Evolutionary conservation across 2,113 vertebrate species (phyloP), one percentile per base, ranked within the genome.

Genomic region (Otis tarda): DNA sequence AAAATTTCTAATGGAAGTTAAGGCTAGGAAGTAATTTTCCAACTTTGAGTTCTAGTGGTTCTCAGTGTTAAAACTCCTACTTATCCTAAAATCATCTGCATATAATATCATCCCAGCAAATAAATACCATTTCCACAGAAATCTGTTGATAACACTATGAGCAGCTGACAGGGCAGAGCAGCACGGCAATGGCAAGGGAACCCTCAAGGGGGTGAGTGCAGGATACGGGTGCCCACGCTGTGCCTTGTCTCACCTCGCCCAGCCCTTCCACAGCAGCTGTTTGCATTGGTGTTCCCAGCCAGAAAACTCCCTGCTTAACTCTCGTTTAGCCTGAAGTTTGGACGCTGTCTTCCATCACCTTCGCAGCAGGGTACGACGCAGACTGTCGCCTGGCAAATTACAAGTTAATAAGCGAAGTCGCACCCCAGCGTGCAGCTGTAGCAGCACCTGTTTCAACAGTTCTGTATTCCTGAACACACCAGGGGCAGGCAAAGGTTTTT

Each of bases 371-470:
- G 31, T 10, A 24, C 2, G 5, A 43, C 1, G 69, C 11, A 45
- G 33, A 41, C 31, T 4, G 9, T 4, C 2, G 4, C 53, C 57
- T 52, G 65, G 89, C 60, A 65, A 83, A 74, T 12, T 5, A 28
- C 55, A 60, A 16, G 83, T 75, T 89, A 95, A 52, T 20, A n/a
- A 67, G 67, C 0, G 0, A 55, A 45, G 61, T 7, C 1, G 30
- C 30, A 28, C 12, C 35, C 64, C 16, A 3, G 56, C 3, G 0
- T 18, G 78, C 90, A 86, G 92, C 88, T 64, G 76, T 21, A 45
- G 83, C 85, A 78, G 79, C 93, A 93, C 85, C 92, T 95, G 95
- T 84, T 94, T 43, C 95, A 95, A 96, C 88, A 90, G 76, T 28
- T 64, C 73, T 41, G 24, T 81, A 15, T 52, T 81, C 65, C 91